Evolutionary conservation across 2,888 invertebrate species (phyloP), one percentile per base, ranked within the genome.

Genomic region (Cosmia trapezina): DNA sequence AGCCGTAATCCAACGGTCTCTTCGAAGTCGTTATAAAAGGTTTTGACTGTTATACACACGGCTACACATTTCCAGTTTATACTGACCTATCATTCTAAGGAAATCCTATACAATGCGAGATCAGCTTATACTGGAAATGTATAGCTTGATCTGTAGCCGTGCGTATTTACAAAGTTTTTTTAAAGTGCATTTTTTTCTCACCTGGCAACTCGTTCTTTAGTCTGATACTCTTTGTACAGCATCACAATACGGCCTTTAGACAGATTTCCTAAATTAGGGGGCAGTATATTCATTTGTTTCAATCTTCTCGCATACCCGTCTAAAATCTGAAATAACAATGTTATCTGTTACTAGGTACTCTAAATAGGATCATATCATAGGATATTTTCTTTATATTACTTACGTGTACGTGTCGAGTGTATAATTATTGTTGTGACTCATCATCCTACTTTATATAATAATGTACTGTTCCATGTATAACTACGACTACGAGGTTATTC

Each of bases 281-380:
- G 96, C 6, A 98, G 90, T 53, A 97, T 96, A 79, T 97, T 97
- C 61, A 97, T 94, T 68, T 97, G 96, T 67, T 97, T 96, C 61
- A 98, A 92, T 70, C 97, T 95, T 67, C 97, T 95, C 6, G 97
- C 96, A 86, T 98, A 97, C 0, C 96, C 96, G 87, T 98, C 98
- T 83, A 97, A 95, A 84, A 98, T 96, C 96, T 97, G 86, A 1
- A 83, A 89, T 67, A 19, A 76, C 43, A 33, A 47, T 37, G 4
- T 41, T 59, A 41, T 37, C 19, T 41, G 41, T 60, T 11, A 54
- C 8, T 45, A n/a, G n/a, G n/a, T n/a, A 9, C 12, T 22, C 5
- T 43, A 43, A 64, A 56, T 33, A n/a, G n/a, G n/a, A n/a, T n/a
- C n/a, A 4, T 11, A 14, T 33, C 1, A 6, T 33, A 9, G 3